These are phyloP conservation scores for Cherax quadricarinatus DNA, from an alignment of 1,140 invertebrate genomes.

Conservation along the genomic window DNA sequence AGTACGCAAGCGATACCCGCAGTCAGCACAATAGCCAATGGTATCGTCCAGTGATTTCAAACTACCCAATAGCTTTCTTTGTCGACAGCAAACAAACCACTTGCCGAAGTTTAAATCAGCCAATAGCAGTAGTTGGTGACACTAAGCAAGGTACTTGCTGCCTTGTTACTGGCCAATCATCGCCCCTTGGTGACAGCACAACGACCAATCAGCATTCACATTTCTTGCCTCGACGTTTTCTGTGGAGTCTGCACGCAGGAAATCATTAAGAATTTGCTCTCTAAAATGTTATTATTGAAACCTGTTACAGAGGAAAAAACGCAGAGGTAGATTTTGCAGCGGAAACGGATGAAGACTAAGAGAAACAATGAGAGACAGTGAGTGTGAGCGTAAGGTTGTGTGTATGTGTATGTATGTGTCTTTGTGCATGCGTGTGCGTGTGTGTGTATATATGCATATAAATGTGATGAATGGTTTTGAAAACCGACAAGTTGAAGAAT, in stretches of 20 bases:
- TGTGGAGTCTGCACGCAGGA: constrained; percentile 18
- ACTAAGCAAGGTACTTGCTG: constrained; percentile 49
- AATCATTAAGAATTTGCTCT: constrained; percentile 20
- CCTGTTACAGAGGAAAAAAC: not conserved
- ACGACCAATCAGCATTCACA: constrained; percentile 51
- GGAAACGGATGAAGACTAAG: not conserved
- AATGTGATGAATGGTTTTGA: too few relatives aligned
- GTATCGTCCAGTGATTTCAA: not conserved
- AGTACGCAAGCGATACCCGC: not conserved
- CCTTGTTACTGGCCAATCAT: constrained; percentile 29
- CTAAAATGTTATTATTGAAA: not conserved
- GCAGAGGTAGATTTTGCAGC: not conserved
- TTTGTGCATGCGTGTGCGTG: too few relatives aligned
- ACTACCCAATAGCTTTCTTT: constrained; percentile 39
- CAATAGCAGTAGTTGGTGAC: constrained; percentile 52
- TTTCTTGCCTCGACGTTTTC: constrained; percentile 51
- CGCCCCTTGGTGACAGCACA: constrained; percentile 45
- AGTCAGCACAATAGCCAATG: constrained; percentile 32
- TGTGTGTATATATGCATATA: too few relatives aligned
- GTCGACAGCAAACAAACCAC: constrained; percentile 48
- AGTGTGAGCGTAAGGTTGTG: too few relatives aligned
- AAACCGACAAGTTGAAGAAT: too few relatives aligned
- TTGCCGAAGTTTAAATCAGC: constrained; percentile 40
- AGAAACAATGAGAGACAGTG: not conserved
- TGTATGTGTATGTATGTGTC: too few relatives aligned